phyloP scores from a whole-genome alignment of 1,140 invertebrate genomes.

The Hestina assimilis region DNA sequence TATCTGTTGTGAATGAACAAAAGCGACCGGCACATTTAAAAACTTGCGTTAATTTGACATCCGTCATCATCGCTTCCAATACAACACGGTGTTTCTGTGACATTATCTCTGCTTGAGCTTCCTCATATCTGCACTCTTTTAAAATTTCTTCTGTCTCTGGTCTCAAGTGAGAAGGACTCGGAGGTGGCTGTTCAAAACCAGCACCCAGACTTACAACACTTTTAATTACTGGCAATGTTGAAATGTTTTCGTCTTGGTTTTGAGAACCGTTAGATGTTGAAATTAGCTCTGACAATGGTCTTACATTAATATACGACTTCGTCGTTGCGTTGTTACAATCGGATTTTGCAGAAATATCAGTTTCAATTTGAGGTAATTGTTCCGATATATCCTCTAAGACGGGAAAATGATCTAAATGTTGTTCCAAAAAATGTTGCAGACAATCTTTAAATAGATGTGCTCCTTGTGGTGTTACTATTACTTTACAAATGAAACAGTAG shows the following conservation, averaged over 20 bases:
- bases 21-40: constrained; percentile 67
- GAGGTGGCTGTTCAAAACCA: constrained; percentile 13
- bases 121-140: constrained; percentile 51
- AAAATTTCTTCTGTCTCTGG: constrained; percentile 8
- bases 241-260: constrained; percentile 5
- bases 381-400: constrained; percentile 33
- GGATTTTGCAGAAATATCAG: neutral
- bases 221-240: constrained; percentile 50
- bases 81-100: constrained; percentile 56
- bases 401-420: constrained; percentile 63
- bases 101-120: constrained; percentile 51
- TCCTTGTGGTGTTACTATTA: constrained; percentile 64
- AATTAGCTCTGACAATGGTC: constrained; percentile 55
- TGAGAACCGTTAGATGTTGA: constrained; percentile 20
- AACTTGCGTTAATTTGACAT: constrained; percentile 50
- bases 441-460: constrained; percentile 58
- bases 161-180: constrained; percentile 21
- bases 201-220: constrained; percentile 55
- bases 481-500: constrained; percentile 66
- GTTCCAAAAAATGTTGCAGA: constrained; percentile 59
- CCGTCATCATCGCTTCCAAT: constrained; percentile 53
- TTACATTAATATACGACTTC: constrained; percentile 50
- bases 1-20: constrained; percentile 63
- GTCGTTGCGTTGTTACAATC: neutral
- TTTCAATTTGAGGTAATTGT: neutral